Evolutionary conservation across 2,797 vertebrate species (phyloP).

Genomic region (Poecilia velifera): DNA sequence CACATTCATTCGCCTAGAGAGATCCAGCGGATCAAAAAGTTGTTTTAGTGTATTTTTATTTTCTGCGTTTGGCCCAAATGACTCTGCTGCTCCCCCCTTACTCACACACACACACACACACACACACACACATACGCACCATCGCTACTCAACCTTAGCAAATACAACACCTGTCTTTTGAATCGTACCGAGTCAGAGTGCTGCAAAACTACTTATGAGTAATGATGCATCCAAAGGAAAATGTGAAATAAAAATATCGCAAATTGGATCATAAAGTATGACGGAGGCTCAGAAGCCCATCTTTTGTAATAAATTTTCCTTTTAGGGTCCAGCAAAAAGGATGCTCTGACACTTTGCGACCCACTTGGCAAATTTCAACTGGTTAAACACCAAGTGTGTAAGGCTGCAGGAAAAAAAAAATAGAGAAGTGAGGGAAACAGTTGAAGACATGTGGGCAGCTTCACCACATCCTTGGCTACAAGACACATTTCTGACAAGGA

Average conservation of each 20-base stretch:
- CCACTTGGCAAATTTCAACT: neutral
- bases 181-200: constrained; percentile 14
- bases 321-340: neutral
- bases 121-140: neutral
- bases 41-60: constrained; percentile 18
- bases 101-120: too few species aligned
- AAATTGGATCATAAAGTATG: neutral
- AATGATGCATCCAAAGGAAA: neutral
- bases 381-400: neutral
- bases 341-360: neutral
- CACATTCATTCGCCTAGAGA: constrained; percentile 31
- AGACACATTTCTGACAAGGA: neutral
- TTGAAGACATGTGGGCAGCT: neutral
- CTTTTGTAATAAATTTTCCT: neutral
- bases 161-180: constrained; percentile 51
- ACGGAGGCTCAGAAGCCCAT: neutral
- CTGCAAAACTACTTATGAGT: constrained; percentile 3
- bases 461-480: neutral
- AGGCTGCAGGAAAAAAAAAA: neutral
- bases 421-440: neutral
- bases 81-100: neutral
- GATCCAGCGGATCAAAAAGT: constrained; percentile 28
- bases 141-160: neutral
- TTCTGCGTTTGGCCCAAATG: constrained; percentile 9
- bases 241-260: neutral